Evolutionary conservation across 64 coral and sea anemone genomes (phyloP).

Genomic region (Stylophora pistillata): DNA sequence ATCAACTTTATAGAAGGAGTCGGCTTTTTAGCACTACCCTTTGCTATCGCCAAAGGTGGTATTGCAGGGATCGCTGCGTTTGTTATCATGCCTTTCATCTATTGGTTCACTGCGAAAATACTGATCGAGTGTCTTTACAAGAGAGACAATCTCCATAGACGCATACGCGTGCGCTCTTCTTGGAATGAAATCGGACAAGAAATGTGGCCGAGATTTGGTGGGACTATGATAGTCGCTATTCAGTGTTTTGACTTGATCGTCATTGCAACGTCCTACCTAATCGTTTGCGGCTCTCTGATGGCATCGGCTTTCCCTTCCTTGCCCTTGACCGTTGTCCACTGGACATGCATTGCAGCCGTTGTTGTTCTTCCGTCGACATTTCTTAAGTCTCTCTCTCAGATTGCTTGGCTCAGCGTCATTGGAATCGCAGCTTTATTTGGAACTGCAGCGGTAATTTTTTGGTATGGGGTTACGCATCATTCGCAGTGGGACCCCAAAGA

Average conservation of each 20-base stretch:
- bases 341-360: conserved; percentile 31
- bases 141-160: not conserved
- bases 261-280: not conserved
- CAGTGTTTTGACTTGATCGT: not conserved
- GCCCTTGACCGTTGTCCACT: not conserved
- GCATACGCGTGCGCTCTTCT: conserved; percentile 23
- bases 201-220: conserved; percentile 15
- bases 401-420: conserved; percentile 54
- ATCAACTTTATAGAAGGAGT: conserved; percentile 40
- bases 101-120: not conserved
- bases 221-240: not conserved
- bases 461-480: not conserved
- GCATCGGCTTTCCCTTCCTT: not conserved
- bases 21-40: conserved; percentile 24
- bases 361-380: conserved; percentile 46
- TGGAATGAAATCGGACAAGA: conserved; percentile 23
- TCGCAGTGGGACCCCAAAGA: conserved; percentile 10
- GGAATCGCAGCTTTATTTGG: conserved; percentile 5
- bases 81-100: conserved; percentile 12
- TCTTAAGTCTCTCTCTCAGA: conserved; percentile 15
- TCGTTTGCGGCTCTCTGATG: conserved; percentile 42
- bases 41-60: conserved; percentile 27
- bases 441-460: not conserved
- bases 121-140: conserved; percentile 31
- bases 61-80: not conserved